A percentile compares a stretch with the other conserved stretches of the same genome.
Evolutionary conservation across 2,888 invertebrate species (phyloP).

Genomic region (Herminia tarsipennalis): DNA sequence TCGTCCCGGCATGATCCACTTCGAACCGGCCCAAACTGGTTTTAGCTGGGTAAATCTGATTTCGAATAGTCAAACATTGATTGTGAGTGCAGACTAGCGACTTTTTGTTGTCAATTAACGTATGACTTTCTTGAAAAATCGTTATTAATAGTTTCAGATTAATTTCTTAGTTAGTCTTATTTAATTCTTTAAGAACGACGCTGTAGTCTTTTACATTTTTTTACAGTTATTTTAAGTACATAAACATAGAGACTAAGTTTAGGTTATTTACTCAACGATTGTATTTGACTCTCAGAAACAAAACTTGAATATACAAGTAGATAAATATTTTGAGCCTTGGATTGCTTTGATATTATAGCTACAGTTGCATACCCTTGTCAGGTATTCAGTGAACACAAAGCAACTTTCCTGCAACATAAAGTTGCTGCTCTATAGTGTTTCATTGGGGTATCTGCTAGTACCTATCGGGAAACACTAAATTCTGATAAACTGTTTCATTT

Average conservation of each 20-base stretch:
- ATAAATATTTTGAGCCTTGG: too few relatives aligned
- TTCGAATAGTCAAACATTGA: conserved; percentile 71
- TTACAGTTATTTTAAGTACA: too few relatives aligned
- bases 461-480: conserved; percentile 42
- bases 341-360: too few relatives aligned
- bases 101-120: not conserved
- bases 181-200: too few relatives aligned
- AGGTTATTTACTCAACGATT: too few relatives aligned
- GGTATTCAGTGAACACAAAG: not conserved
- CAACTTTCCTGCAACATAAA: not conserved
- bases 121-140: too few relatives aligned
- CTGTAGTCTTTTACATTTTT: not conserved
- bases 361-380: too few relatives aligned
- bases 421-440: not conserved
- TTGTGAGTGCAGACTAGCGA: conserved; percentile 11
- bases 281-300: too few relatives aligned
- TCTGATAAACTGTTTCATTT: conserved; percentile 39
- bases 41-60: conserved; percentile 64
- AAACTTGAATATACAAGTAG: too few relatives aligned
- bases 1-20: conserved; percentile 61
- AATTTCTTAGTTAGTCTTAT: too few relatives aligned
- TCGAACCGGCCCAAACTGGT: conserved; percentile 45
- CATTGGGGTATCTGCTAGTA: conserved; percentile 20
- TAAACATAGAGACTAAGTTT: too few relatives aligned
- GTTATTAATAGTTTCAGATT: too few relatives aligned